Percentiles rank a stretch among this genome's conserved stretches.
phyloP scores from a whole-genome alignment of 2,888 invertebrate genomes.

The Drosophila atripex region DNA sequence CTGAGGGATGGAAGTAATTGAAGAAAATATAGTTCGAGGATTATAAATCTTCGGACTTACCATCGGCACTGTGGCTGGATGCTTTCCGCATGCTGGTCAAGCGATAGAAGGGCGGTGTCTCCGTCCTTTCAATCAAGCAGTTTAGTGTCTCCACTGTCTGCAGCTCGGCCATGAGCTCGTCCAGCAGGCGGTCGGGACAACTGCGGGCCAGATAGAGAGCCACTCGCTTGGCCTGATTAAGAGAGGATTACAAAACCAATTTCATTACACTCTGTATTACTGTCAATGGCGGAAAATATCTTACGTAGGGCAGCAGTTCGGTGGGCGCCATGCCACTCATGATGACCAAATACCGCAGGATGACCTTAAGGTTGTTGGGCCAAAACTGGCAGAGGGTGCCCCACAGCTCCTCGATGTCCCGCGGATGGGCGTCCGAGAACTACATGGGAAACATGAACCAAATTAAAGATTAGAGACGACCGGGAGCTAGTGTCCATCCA shows the following conservation, averaged over 20 bases:
- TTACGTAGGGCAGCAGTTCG: constrained; percentile 95
- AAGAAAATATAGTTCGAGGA: not conserved
- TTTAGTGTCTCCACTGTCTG: constrained; percentile 98
- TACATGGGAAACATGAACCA: constrained; percentile 80
- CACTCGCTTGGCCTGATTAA: constrained; percentile 94
- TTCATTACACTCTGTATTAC: constrained; percentile 57
- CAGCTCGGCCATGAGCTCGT: constrained; percentile 98
- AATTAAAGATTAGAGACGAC: constrained; percentile 10
- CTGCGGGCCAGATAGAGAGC: constrained; percentile 96
- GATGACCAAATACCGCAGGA: constrained; percentile 97
- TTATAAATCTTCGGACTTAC: constrained; percentile 62
- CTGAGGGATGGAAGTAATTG: constrained; percentile 48
- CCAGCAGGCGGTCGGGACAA: constrained; percentile 95
- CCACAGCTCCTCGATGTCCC: constrained; percentile 98
- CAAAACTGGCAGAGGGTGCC: constrained; percentile 97
- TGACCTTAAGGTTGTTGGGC: constrained; percentile 98
- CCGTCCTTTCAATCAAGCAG: constrained; percentile 97
- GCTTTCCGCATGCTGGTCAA: constrained; percentile 96
- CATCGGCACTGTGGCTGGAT: constrained; percentile 90
- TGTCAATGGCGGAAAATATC: constrained; percentile 65
- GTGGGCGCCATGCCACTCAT: constrained; percentile 98
- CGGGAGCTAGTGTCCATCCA: not conserved
- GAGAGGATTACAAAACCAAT: not conserved
- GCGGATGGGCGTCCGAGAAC: constrained; percentile 98
- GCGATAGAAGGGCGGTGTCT: constrained; percentile 98